Evolutionary conservation across 2,113 vertebrate species (phyloP).

Genomic region (Microcebus tavaratra): DNA sequence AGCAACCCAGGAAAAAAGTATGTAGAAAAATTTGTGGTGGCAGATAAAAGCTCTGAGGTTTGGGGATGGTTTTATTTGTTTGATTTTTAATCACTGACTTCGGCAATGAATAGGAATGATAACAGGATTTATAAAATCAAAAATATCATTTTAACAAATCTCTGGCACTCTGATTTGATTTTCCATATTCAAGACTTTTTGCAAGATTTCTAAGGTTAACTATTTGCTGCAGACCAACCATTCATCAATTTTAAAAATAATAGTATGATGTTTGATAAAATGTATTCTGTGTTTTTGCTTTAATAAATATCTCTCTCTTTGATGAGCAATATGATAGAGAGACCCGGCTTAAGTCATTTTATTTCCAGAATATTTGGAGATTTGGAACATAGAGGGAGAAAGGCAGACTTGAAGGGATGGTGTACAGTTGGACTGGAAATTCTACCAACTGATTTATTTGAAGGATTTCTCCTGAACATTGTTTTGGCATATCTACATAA

Average conservation of each 20-base stretch:
- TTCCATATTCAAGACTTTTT: background rate
- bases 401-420: background rate
- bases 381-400: background rate
- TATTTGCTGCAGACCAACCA: background rate
- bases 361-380: conserved; percentile 16
- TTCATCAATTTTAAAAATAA: background rate
- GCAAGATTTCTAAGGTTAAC: background rate
- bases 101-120: background rate
- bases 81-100: background rate
- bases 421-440: background rate
- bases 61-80: background rate
- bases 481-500: background rate
- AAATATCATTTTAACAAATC: background rate
- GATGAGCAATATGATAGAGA: background rate
- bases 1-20: background rate
- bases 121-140: background rate
- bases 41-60: background rate
- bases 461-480: background rate
- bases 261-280: background rate
- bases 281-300: background rate
- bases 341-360: background rate
- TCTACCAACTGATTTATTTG: background rate
- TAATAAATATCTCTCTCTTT: background rate
- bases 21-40: background rate
- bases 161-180: background rate